phyloP scores from a whole-genome alignment of 2,888 invertebrate species.

The Amphipoea oculea region DNA sequence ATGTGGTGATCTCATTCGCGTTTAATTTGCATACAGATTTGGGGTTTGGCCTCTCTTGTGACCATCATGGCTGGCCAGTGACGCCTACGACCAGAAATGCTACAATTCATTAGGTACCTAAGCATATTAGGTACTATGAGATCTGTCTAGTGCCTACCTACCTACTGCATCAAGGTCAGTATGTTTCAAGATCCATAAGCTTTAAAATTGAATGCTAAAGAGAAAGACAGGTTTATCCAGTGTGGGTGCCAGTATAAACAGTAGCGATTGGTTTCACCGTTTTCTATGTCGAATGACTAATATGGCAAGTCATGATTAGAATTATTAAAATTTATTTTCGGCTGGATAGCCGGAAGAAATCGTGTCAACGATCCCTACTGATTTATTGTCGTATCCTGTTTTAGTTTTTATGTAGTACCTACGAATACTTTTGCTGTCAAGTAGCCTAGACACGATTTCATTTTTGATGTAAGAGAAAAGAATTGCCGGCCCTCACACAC shows the following conservation, averaged over 20 bases:
- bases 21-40: constrained; percentile 82
- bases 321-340: constrained; percentile 45
- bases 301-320: constrained; percentile 58
- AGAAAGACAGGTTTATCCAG: constrained; percentile 37
- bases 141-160: constrained; percentile 5
- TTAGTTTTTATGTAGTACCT: constrained; percentile 2
- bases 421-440: constrained; percentile 37
- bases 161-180: constrained; percentile 39
- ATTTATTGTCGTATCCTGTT: constrained; percentile 44
- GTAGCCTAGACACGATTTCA: constrained; percentile 11
- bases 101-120: constrained; percentile 43
- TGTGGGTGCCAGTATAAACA: constrained; percentile 43
- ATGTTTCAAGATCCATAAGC: constrained; percentile 19
- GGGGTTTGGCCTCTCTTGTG: constrained; percentile 77
- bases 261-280: constrained; percentile 48
- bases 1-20: constrained; percentile 82
- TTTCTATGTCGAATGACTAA: constrained; percentile 56
- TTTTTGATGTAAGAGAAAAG: background rate
- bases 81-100: constrained; percentile 65
- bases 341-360: constrained; percentile 50
- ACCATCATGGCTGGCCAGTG: constrained; percentile 67
- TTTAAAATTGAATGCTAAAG: constrained; percentile 36
- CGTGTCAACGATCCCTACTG: constrained; percentile 55
- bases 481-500: background rate
- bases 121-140: constrained; percentile 30